These are phyloP conservation scores for Oenanthe melanoleuca DNA, from an alignment of 2,113 vertebrate genomes.

Conservation along the genomic window DNA sequence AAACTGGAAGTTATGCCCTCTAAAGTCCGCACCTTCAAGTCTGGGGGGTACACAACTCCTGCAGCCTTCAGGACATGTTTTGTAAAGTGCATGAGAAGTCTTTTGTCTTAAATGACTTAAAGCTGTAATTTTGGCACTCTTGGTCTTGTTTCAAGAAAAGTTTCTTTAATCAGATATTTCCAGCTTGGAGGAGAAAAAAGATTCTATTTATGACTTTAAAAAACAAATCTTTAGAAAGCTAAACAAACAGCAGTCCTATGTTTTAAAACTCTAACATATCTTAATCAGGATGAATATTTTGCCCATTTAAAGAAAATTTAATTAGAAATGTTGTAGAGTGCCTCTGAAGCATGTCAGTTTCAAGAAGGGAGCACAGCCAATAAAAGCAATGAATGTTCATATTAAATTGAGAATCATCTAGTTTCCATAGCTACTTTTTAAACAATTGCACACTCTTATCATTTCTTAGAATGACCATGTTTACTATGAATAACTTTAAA, in stretches of 20 bases:
- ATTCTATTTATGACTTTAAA: neutral
- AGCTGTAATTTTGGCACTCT: neutral
- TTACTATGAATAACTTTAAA: conserved; percentile 33
- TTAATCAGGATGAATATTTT: conserved; percentile 9
- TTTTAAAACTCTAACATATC: neutral
- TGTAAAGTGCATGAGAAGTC: neutral
- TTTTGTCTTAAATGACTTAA: neutral
- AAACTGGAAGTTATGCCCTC: neutral
- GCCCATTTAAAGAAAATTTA: conserved; percentile 38
- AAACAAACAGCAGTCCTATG: neutral
- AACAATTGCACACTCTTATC: neutral
- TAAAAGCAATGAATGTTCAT: conserved; percentile 24
- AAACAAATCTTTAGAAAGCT: neutral
- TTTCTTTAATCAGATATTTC: conserved; percentile 23
- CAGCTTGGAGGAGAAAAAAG: neutral
- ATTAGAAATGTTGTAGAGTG: neutral
- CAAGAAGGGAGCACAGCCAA: conserved; percentile 32
- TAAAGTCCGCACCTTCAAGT: neutral
- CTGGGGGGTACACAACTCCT: neutral
- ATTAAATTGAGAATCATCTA: conserved; percentile 6
- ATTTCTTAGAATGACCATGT: neutral
- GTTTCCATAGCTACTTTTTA: conserved; percentile 44
- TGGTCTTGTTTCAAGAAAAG: neutral
- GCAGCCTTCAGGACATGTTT: neutral
- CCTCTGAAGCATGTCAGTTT: neutral